Evolutionary conservation across 1,140 invertebrate genomes (phyloP).

Genomic region (Drosophila watanabei): DNA sequence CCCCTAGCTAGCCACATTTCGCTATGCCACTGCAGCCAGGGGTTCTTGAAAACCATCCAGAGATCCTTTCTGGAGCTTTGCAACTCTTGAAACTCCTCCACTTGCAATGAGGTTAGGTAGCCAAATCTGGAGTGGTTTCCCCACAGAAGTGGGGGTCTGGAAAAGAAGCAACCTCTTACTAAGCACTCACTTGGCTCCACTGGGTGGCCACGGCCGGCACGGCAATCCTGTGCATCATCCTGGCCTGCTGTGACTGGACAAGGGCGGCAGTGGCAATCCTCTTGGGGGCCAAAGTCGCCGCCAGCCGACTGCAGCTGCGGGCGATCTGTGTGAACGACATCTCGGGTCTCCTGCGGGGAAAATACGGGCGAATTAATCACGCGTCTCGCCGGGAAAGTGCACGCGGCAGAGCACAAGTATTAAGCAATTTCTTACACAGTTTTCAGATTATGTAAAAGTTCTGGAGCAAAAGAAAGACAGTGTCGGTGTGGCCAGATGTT

Average conservation of each 20-base stretch:
- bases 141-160: background rate
- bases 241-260: constrained; percentile 68
- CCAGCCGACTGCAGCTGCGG: constrained; percentile 78
- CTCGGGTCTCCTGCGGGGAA: constrained; percentile 49
- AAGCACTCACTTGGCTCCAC: constrained; percentile 71
- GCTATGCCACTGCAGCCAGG: no score
- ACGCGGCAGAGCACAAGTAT: constrained; percentile 7
- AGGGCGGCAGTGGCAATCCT: constrained; percentile 55
- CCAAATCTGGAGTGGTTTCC: background rate
- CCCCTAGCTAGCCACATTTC: background rate
- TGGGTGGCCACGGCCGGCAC: constrained; percentile 66
- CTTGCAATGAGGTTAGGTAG: constrained; percentile 74
- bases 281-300: constrained; percentile 66
- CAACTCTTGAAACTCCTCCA: background rate
- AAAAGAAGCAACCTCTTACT: background rate
- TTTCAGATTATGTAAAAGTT: constrained; percentile 82
- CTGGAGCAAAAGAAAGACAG: constrained; percentile 57
- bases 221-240: constrained; percentile 76
- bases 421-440: constrained; percentile 69
- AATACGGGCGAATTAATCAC: constrained; percentile 20
- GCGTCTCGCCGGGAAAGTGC: background rate
- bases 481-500: constrained; percentile 25
- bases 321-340: constrained; percentile 83
- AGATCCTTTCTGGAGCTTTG: background rate
- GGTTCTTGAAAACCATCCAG: background rate